Base-by-base conservation (phyloP, 2,113 vertebrate genomes). In the Donacobius atricapilla region DNA sequence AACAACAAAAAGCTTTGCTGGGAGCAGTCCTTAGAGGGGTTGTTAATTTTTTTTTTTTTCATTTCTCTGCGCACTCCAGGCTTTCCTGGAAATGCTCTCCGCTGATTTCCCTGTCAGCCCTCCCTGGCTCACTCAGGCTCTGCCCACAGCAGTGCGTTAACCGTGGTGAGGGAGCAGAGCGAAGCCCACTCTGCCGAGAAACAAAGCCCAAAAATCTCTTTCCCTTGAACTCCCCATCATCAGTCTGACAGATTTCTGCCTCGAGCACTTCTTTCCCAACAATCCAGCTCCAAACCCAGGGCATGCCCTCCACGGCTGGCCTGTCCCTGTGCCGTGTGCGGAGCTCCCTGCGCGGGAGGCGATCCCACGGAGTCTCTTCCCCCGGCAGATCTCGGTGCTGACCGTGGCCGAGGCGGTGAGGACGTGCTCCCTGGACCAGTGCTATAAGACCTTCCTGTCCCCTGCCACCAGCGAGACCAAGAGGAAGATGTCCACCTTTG, bases 401-500 rank as follows among this genome's bases (percentile, higher is more conserved):
- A 98, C 99, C 0, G 99, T 98, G 97, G 99, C 99, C 6, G 99
- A 99, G 35, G 87, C 97, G 0, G 99, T 99, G 47, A 98, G 99
- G 69, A 99, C 99, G n/a, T 99, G 99, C 95, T 99, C 99, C 0
- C 97, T 99, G 92, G 99, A 99, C 97, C 99, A 99, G 96, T 99
- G 99, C 98, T 99, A 99, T 60, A 99, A 99, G 94, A 99, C 98
- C 1, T 98, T 99, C 94, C 98, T 99, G 87, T 99, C 99, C 83
- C 99, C 99, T 17, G 99, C 99, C 97, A 99, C 99, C 92, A 99
- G 99, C 2, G 99, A 99, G 97, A 99, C 99, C 23, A 99, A 99
- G 94, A 98, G 99, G 97, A 99, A 99, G 96, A 99, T 99, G 99
- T 98, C 98, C 97, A 99, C 98, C 94, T 99, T 99, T 54, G 98